These are phyloP conservation scores for Podarcis cretensis DNA, from an alignment of 2,113 vertebrate genomes.

Conservation along the genomic window DNA sequence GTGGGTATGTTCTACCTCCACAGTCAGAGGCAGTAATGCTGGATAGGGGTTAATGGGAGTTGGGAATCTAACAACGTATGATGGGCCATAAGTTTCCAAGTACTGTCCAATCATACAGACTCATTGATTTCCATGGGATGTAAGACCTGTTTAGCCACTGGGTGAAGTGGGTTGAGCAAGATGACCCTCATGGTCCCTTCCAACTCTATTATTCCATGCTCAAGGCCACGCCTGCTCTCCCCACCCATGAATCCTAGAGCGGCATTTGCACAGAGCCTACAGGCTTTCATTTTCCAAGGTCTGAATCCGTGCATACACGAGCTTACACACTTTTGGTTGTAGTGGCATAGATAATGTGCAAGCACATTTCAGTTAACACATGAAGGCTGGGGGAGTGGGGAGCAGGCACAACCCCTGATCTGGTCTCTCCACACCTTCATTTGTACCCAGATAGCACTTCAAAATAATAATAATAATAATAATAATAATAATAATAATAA, in stretches of 20 bases:
- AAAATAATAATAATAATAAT: not conserved
- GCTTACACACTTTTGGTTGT: not conserved
- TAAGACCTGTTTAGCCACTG: not conserved
- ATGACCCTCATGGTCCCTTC: too few relatives aligned
- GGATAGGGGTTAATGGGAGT: too few relatives aligned
- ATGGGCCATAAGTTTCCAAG: too few relatives aligned
- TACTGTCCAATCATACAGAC: too few relatives aligned
- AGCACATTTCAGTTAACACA: not conserved
- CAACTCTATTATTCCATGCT: not conserved
- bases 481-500: too few relatives aligned
- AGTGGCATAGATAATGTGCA: not conserved
- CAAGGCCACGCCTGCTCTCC: not conserved
- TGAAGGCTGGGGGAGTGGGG: not conserved
- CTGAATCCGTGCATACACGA: not conserved
- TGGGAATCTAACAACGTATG: too few relatives aligned
- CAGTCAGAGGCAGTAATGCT: too few relatives aligned
- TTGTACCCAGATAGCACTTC: not conserved
- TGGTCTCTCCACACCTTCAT: not conserved
- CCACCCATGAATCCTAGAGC: not conserved
- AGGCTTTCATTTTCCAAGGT: not conserved
- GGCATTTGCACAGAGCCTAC: not conserved
- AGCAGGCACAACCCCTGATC: not conserved
- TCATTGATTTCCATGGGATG: not conserved
- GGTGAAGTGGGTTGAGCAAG: not conserved
- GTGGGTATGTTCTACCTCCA: too few relatives aligned